phyloP scores from a whole-genome alignment of 2,888 invertebrate species.

The Hydrotaea diabolus region DNA sequence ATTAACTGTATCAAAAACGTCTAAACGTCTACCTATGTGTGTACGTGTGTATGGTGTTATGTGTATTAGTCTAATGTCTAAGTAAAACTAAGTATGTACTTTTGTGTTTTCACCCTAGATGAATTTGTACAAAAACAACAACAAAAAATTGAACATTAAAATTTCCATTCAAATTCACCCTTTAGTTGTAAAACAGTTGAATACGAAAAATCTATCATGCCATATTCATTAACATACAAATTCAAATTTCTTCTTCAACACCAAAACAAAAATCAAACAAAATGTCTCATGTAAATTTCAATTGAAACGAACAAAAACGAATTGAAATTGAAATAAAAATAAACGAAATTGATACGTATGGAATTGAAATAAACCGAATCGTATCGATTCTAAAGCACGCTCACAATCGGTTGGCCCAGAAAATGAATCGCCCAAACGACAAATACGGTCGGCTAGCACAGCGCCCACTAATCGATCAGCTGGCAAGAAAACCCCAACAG shows the following conservation, averaged over 20 bases:
- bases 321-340: conserved; percentile 12
- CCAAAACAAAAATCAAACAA: conserved; percentile 26
- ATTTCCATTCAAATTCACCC: conserved; percentile 50
- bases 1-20: conserved; percentile 43
- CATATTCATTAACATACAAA: conserved; percentile 62
- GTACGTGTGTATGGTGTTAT: conserved; percentile 13
- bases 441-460: conserved; percentile 83
- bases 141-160: conserved; percentile 21
- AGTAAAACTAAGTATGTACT: conserved; percentile 24
- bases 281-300: conserved; percentile 28
- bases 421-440: conserved; percentile 90
- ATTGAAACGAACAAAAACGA: conserved; percentile 14
- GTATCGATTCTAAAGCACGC: conserved; percentile 80
- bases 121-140: background rate
- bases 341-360: conserved; percentile 6
- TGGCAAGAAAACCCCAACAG: conserved; percentile 83
- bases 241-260: conserved; percentile 61
- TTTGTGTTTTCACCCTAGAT: conserved; percentile 54
- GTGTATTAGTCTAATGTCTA: conserved; percentile 4
- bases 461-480: conserved; percentile 82
- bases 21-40: conserved; percentile 28
- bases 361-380: background rate
- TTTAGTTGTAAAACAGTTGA: conserved; percentile 57
- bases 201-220: conserved; percentile 54
- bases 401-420: conserved; percentile 87